phyloP scores from a whole-genome alignment of 2,888 invertebrate genomes.

The Meloe dianella region DNA sequence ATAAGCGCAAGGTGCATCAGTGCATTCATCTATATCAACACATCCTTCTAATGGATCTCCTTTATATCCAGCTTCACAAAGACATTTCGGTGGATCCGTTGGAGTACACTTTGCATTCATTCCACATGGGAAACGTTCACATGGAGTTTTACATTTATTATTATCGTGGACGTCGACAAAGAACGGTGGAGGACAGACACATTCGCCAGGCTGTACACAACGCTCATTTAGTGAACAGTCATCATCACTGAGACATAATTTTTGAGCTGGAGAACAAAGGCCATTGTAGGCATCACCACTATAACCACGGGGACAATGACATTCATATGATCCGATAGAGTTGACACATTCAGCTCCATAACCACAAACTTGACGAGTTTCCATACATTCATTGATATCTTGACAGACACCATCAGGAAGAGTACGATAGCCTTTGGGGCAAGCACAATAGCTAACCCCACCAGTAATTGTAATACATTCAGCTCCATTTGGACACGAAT shows the following conservation, averaged over 20 bases:
- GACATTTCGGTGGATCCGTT: slow-evolving; percentile 86
- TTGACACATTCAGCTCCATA: slow-evolving; percentile 88
- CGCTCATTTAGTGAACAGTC: slow-evolving; percentile 88
- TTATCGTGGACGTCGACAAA: slow-evolving; percentile 82
- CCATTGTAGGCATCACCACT: slow-evolving; percentile 83
- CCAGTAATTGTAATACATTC: slow-evolving; percentile 90
- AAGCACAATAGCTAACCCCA: slow-evolving; percentile 91
- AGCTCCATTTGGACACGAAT: slow-evolving; percentile 83
- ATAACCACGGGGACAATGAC: slow-evolving; percentile 81
- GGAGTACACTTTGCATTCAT: slow-evolving; percentile 90
- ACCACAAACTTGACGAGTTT: slow-evolving; percentile 78
- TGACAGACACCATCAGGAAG: slow-evolving; percentile 80
- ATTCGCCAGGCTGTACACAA: slow-evolving; percentile 90
- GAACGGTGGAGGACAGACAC: slow-evolving; percentile 89
- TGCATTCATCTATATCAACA: slow-evolving; percentile 85
- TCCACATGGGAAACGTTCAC: slow-evolving; percentile 88
- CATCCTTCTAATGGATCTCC: slow-evolving; percentile 87
- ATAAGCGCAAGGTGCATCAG: slow-evolving; percentile 81
- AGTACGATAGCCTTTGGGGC: slow-evolving; percentile 84
- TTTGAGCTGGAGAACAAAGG: slow-evolving; percentile 81
- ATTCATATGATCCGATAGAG: slow-evolving; percentile 76
- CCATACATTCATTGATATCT: slow-evolving; percentile 84
- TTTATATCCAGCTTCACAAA: slow-evolving; percentile 85
- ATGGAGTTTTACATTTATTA: slow-evolving; percentile 90
- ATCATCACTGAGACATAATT: slow-evolving; percentile 79